Evolutionary conservation across 2,113 vertebrate species (phyloP).

Genomic region (Sander lucioperca): DNA sequence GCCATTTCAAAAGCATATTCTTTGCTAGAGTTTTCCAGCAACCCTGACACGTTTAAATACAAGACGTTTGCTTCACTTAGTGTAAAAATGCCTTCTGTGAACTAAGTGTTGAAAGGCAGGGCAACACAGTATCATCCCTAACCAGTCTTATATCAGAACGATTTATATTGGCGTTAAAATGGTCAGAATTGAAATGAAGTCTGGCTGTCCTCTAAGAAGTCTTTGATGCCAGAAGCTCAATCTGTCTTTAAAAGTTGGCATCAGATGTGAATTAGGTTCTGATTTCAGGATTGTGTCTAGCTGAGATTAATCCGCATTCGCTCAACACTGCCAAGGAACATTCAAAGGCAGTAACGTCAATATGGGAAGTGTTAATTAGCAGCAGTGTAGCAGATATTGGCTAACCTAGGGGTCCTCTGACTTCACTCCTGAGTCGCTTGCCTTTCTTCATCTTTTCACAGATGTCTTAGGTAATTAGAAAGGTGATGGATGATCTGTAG

Average conservation of each 20-base stretch:
- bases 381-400: slow-evolving; percentile 68
- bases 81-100: slow-evolving; percentile 45
- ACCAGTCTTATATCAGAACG: slow-evolving; percentile 8
- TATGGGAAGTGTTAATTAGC: slow-evolving; percentile 70
- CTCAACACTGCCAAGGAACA: slow-evolving; percentile 73
- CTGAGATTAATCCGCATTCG: slow-evolving; percentile 46
- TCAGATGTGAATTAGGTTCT: slow-evolving; percentile 48
- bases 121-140: slow-evolving; percentile 21
- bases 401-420: slow-evolving; percentile 54
- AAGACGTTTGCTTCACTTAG: slow-evolving; percentile 17
- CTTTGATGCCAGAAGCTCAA: slow-evolving; percentile 42
- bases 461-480: slow-evolving; percentile 46
- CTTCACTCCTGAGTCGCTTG: slow-evolving; percentile 45
- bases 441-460: slow-evolving; percentile 48
- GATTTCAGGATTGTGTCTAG: slow-evolving; percentile 60
- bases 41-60: slow-evolving; percentile 30
- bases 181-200: slow-evolving; percentile 37
- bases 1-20: slow-evolving; percentile 30
- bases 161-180: slow-evolving; percentile 29
- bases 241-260: slow-evolving; percentile 64
- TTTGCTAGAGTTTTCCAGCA: slow-evolving; percentile 37
- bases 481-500: slow-evolving; percentile 53
- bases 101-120: slow-evolving; percentile 30
- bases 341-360: slow-evolving; percentile 67
- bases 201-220: slow-evolving; percentile 41